Evolutionary conservation across 2,113 vertebrate species (phyloP), one percentile per base, ranked within the genome.

Genomic region (Ibidorhyncha struthersii): DNA sequence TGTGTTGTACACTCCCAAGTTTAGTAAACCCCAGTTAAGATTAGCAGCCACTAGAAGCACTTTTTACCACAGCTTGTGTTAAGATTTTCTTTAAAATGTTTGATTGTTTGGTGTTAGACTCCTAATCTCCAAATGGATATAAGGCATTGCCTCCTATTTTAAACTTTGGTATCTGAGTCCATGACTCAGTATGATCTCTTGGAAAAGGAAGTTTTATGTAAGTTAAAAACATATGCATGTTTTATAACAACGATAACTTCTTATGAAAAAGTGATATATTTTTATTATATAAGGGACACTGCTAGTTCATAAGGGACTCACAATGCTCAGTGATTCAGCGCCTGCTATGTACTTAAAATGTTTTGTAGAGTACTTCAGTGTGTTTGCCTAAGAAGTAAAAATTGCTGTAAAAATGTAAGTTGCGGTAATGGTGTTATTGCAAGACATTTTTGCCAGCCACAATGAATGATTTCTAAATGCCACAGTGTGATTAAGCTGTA

Each of bases 301-400:
- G 12, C 50, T 82, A 82, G 40, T 71, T 66, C 82, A 89, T 61
- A 55, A 94, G 78, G 43, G 86, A 97, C 40, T 84, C 86, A 45
- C 65, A 91, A 34, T 92, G 29, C 40, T 98, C 90, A 77, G 40
- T 95, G 67, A 95, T 95, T 97, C 90, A 94, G 30, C 5, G 38
- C 21, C 84, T 78, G 40, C 34, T 88, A 82, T 20, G 63, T 61
- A 90, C 67, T 94, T 91, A 90, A 95, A 86, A 83, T 96, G 62
- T 92, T 96, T 98, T 97, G 76, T 67, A 50, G 73, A 96, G 62
- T 78, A 65, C 80, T 96, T 95, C 83, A 73, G n/a, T 92, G 55
- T 90, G 59, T 96, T 98, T 98, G 93, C 72, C 81, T 96, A 94
- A 84, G 80, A 87, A 90, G 95, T 96, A 97, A 97, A 97, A 97